Conservation (phyloP, 2,888 invertebrate species). For the Drosophila mimica region DNA sequence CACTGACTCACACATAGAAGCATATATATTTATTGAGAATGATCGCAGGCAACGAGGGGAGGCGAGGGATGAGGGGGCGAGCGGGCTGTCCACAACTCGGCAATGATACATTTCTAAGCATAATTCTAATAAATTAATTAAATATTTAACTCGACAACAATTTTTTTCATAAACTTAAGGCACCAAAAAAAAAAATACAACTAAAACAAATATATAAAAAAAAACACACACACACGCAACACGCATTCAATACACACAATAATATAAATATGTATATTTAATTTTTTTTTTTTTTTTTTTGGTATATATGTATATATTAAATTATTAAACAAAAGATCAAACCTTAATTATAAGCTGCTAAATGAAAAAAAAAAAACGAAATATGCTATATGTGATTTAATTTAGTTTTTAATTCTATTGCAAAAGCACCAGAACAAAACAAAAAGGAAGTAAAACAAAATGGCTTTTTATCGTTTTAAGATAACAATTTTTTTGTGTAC, state of each 20-base stretch:
- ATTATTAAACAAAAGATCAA: slow-evolving; percentile 37
- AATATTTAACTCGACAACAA: slow-evolving; percentile 20
- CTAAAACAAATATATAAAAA: slow-evolving; percentile 23
- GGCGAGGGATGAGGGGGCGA: neutral
- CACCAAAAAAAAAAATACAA: slow-evolving; percentile 22
- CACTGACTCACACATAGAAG: neutral
- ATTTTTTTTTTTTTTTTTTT: slow-evolving; percentile 39
- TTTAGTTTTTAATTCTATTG: slow-evolving; percentile 67
- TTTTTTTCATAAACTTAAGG: slow-evolving; percentile 68
- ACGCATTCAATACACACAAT: slow-evolving; percentile 16
- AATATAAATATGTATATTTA: slow-evolving; percentile 32
- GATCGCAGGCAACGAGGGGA: neutral
- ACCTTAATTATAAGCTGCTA: slow-evolving; percentile 31
- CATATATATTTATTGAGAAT: slow-evolving; percentile 32
- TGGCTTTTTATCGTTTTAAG: slow-evolving; percentile 75
- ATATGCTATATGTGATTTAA: slow-evolving; percentile 76
- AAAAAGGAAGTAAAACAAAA: slow-evolving; percentile 29
- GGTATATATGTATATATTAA: slow-evolving; percentile 53
- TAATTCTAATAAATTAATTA: slow-evolving; percentile 46
- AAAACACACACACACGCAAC: slow-evolving; percentile 10
- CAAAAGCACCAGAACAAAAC: slow-evolving; percentile 30
- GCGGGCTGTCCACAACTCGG: slow-evolving; percentile 29
- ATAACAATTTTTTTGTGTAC: slow-evolving; percentile 24
- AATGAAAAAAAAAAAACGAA: slow-evolving; percentile 19
- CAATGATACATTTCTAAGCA: slow-evolving; percentile 55